These are phyloP conservation scores for Ibycter americanus DNA, from an alignment of 2,797 vertebrate species.

Conservation along the genomic window DNA sequence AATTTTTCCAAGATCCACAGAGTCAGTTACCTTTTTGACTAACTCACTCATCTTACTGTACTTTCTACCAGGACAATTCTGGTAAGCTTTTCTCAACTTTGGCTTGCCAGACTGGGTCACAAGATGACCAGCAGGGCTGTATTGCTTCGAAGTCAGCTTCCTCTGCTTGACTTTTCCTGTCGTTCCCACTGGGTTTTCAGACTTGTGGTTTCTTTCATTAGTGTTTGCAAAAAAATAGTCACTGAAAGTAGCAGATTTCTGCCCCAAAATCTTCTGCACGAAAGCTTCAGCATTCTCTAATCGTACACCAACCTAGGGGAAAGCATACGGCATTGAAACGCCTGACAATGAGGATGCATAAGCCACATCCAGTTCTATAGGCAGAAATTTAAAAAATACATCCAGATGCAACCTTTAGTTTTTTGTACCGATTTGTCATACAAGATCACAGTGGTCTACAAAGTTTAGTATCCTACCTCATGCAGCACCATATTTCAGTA, in stretches of 20 bases:
- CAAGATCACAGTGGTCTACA: neutral
- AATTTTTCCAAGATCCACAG: neutral
- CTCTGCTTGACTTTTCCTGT: conserved; percentile 25
- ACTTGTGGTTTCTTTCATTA: neutral
- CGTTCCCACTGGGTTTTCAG: conserved; percentile 1
- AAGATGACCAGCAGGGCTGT: neutral
- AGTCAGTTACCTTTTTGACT: conserved; percentile 79
- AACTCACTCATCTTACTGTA: conserved; percentile 76
- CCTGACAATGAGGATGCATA: neutral
- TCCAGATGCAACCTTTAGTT: neutral
- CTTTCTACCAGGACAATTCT: conserved; percentile 74
- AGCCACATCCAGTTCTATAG: neutral
- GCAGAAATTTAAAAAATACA: neutral
- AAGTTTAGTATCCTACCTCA: neutral
- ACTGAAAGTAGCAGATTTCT: conserved; percentile 42
- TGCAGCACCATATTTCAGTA: neutral
- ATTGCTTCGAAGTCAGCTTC: neutral
- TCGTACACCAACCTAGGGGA: conserved; percentile 78
- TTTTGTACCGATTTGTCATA: neutral
- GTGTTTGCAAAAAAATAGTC: conserved; percentile 25
- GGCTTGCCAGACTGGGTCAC: conserved; percentile 3
- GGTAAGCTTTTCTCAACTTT: conserved; percentile 30
- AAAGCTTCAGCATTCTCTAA: conserved; percentile 84
- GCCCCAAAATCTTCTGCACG: conserved; percentile 75
- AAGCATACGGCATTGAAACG: neutral